These are phyloP conservation scores for Pristionchus arcanus DNA, from an alignment of 2,888 invertebrate genomes.

Conservation along the genomic window DNA sequence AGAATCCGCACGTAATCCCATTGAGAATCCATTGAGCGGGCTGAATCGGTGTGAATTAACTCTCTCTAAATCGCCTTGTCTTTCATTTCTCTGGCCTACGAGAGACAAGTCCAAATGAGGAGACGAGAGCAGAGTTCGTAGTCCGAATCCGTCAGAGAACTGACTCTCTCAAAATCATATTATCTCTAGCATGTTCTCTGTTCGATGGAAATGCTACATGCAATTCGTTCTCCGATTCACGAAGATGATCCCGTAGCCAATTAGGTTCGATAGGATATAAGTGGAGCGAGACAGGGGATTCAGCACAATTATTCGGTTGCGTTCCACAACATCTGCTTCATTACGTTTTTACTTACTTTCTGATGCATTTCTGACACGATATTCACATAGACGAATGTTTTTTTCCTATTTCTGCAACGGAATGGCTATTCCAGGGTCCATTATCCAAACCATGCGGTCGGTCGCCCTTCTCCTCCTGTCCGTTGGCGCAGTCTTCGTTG, in stretches of 20 bases:
- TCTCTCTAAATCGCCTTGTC: neutral
- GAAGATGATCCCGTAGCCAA: conserved; percentile 35
- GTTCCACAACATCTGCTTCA: neutral
- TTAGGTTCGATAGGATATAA: neutral
- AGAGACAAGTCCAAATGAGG: too few relatives aligned
- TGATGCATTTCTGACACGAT: too few relatives aligned
- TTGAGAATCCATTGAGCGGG: neutral
- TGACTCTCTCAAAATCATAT: neutral
- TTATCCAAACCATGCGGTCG: conserved; percentile 1
- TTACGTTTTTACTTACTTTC: too few relatives aligned
- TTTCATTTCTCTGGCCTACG: neutral
- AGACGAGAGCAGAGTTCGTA: too few relatives aligned
- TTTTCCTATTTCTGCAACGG: too few relatives aligned
- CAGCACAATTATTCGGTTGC: neutral
- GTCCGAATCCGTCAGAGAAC: too few relatives aligned
- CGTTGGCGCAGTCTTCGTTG: neutral
- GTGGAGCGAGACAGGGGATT: neutral
- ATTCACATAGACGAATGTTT: too few relatives aligned
- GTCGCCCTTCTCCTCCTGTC: conserved; percentile 30
- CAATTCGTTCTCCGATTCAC: neutral
- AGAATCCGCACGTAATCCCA: conserved; percentile 17
- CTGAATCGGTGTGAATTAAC: too few relatives aligned
- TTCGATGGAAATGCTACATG: neutral
- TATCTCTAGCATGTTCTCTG: neutral
- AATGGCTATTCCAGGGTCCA: conserved; percentile 21